Base-by-base conservation (phyloP, 2,888 invertebrate species). In the Apodemia zela region DNA sequence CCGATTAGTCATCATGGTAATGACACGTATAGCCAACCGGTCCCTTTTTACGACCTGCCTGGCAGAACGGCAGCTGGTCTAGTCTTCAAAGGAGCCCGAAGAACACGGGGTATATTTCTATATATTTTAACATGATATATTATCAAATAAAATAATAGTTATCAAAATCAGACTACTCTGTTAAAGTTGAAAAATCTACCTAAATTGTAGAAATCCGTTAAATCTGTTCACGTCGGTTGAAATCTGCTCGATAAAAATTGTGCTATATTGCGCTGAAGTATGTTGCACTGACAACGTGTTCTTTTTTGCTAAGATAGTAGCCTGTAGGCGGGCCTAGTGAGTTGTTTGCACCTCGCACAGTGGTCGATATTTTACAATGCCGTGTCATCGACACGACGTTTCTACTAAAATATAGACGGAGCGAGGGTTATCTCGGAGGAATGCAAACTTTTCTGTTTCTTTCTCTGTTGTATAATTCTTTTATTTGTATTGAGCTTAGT, bases 191-290 rank as follows among this genome's bases (percentile, higher is more conserved):
- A 25, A 51, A 51, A 51, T 18, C 51, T 51, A 51, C 51, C 42
- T 51, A 21, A 51, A 51, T 51, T 25, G 51, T 51, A 51, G 51
- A 51, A 51, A 38, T 21, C 62, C 29, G 10, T 62, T 60, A 57
- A 64, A 61, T 62, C 62, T 62, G 62, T 63, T 57, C 68, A 69
- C 59, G 62, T 67, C 72, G 75, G 82, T 84, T 87, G 89, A 90
- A 91, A 89, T 89, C 89, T 89, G 86, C 79, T 79, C 88, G 89
- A 89, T 90, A 91, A 91, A 91, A 91, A 89, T 87, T 87, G 84
- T 83, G 80, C 86, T 89, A 84, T 85, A 88, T 85, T 81, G 82
- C 79, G 70, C 77, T 74, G 73, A 76, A 77, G 78, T 80, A 80
- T 81, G 75, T 74, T 71, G 78, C 72, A 67, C 71, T 74, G 73